These are phyloP conservation scores for Zaprionus vittiger DNA, from an alignment of 1,140 invertebrate genomes.

Conservation along the genomic window DNA sequence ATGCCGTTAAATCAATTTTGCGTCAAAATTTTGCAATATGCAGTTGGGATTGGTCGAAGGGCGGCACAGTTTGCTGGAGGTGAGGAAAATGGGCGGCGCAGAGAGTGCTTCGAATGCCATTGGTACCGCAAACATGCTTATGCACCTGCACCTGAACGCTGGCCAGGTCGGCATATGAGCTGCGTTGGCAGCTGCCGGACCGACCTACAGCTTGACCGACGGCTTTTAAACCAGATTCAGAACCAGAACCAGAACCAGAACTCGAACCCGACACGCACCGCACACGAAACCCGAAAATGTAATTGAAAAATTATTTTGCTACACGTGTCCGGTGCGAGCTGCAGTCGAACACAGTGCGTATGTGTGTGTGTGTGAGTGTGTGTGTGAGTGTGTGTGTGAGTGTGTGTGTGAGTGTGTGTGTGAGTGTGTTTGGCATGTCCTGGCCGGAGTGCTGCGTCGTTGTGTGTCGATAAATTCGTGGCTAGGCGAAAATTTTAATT, in stretches of 20 bases:
- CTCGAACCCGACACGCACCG: slow-evolving; percentile 40
- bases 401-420: background rate
- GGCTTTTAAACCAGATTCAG: slow-evolving; percentile 18
- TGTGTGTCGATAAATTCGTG: slow-evolving; percentile 64
- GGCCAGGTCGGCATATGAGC: background rate
- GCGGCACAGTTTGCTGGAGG: background rate
- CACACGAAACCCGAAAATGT: slow-evolving; percentile 76
- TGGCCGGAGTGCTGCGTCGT: slow-evolving; percentile 6
- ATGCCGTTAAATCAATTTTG: slow-evolving; percentile 75
- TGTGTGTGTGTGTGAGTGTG: background rate
- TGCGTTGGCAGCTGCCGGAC: background rate
- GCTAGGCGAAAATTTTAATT: slow-evolving; percentile 68
- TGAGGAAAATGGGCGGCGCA: background rate
- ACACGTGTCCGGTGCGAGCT: slow-evolving; percentile 57
- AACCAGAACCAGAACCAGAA: slow-evolving; percentile 8
- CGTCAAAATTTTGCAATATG: slow-evolving; percentile 67
- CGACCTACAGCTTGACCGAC: slow-evolving; percentile 11
- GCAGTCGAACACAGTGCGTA: background rate
- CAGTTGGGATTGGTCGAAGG: background rate
- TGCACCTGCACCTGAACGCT: slow-evolving; percentile 38
- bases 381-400: background rate
- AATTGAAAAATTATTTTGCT: slow-evolving; percentile 81
- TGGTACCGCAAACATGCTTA: slow-evolving; percentile 28
- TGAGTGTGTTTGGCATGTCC: slow-evolving; percentile 13
- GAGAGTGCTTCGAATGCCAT: slow-evolving; percentile 16